Conservation (phyloP, 2,888 invertebrate genomes). For the Caenorhabditis doughertyi region DNA sequence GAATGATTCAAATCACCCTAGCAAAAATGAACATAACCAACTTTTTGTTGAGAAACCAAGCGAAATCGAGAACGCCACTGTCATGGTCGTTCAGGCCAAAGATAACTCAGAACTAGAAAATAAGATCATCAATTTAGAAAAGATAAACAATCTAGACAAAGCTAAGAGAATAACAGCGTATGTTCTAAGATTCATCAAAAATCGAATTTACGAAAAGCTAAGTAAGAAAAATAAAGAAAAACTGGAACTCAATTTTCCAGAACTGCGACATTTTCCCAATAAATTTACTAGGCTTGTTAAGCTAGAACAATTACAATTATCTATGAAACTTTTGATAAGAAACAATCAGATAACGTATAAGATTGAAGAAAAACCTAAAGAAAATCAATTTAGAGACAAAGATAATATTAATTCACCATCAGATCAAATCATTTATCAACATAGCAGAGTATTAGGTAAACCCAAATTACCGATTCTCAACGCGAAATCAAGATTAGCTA, state of each 20-base stretch:
- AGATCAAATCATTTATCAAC: constrained; percentile 3
- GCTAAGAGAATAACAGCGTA: neutral
- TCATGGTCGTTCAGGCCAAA: neutral
- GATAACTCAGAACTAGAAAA: too few relatives aligned
- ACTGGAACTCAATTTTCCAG: neutral
- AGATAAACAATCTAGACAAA: neutral
- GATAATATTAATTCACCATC: constrained; percentile 1
- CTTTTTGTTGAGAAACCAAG: neutral
- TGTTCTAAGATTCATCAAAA: neutral
- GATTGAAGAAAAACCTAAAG: constrained; percentile 10
- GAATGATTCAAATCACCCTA: neutral
- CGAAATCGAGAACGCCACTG: neutral
- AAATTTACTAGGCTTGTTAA: neutral
- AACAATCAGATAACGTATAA: neutral
- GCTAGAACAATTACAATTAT: neutral
- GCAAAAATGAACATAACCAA: neutral
- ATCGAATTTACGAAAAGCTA: neutral
- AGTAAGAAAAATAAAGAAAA: neutral
- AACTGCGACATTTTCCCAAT: neutral
- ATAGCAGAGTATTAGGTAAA: neutral
- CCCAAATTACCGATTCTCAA: neutral
- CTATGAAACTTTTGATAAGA: constrained; percentile 8
- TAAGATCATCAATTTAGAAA: neutral
- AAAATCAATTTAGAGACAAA: neutral
- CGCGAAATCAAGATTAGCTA: neutral